phyloP scores from a whole-genome alignment of 2,113 vertebrate genomes.

The Chiloscyllium plagiosum region DNA sequence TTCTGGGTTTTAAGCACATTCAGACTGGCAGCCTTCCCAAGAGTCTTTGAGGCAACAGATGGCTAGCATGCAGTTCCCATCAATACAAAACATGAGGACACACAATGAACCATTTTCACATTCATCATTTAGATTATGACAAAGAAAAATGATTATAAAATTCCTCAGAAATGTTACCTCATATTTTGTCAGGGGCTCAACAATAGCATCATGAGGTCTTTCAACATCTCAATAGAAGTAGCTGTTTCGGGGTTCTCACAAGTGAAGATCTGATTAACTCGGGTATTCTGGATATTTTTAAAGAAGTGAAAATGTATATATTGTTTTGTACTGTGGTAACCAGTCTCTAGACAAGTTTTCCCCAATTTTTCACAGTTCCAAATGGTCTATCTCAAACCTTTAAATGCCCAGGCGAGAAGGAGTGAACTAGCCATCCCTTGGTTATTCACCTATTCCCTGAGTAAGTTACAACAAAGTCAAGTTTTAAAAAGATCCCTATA shows the following conservation, averaged over 20 bases:
- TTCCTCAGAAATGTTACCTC: not conserved
- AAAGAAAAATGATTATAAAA: constrained; percentile 36
- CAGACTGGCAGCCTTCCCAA: constrained; percentile 47
- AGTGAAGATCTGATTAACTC: not conserved
- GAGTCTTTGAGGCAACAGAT: constrained; percentile 47
- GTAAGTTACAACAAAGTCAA: no score
- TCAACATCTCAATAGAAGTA: not conserved
- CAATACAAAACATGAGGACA: constrained; percentile 41
- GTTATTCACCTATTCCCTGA: no score
- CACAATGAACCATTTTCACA: constrained; percentile 48
- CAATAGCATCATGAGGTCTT: not conserved
- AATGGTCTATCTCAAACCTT: no score
- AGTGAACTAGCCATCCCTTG: no score
- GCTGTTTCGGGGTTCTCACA: not conserved
- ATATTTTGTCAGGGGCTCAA: not conserved
- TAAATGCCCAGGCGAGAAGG: no score
- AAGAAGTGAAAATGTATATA: not conserved
- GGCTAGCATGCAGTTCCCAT: constrained; percentile 40
- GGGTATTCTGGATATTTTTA: not conserved
- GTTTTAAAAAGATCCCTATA: no score
- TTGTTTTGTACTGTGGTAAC: not conserved
- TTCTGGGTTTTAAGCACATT: constrained; percentile 45
- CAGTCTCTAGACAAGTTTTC: no score
- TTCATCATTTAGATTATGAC: constrained; percentile 41
- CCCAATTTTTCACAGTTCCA: no score